Percentiles rank a stretch among this genome's conserved stretches.
Conservation (phyloP, 1,140 invertebrate species). For the Homarus americanus region DNA sequence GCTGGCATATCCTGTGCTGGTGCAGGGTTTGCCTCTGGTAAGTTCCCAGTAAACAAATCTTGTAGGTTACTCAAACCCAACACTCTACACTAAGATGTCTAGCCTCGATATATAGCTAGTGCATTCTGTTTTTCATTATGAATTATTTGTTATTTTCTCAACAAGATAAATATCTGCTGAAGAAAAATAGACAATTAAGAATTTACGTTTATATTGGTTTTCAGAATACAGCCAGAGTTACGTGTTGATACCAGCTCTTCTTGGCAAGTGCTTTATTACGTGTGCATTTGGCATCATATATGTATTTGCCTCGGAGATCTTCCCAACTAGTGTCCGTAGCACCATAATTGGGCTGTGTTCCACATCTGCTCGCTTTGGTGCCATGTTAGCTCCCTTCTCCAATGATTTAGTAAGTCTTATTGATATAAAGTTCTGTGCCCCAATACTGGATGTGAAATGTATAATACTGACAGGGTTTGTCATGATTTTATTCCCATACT, state of each 20-base stretch:
- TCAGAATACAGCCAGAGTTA: slow-evolving; percentile 34
- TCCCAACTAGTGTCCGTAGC: slow-evolving; percentile 77
- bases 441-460: not conserved
- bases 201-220: not conserved
- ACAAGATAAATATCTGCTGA: not conserved
- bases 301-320: slow-evolving; percentile 79
- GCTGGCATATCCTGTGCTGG: slow-evolving; percentile 55
- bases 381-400: slow-evolving; percentile 61
- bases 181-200: not conserved
- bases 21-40: slow-evolving; percentile 52
- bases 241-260: slow-evolving; percentile 51
- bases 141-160: not conserved
- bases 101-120: not conserved
- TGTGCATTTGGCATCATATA: slow-evolving; percentile 76
- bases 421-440: too few relatives aligned
- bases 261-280: slow-evolving; percentile 74
- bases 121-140: not conserved
- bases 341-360: slow-evolving; percentile 52
- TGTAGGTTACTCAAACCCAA: not conserved
- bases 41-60: not conserved
- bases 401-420: slow-evolving; percentile 32
- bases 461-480: too few relatives aligned
- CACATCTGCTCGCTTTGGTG: slow-evolving; percentile 48
- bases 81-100: not conserved
- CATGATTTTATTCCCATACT: too few relatives aligned